A percentile compares a stretch with the other conserved stretches of the same genome.
phyloP scores from a whole-genome alignment of 2,797 vertebrate genomes.

The Vipera ursinii region DNA sequence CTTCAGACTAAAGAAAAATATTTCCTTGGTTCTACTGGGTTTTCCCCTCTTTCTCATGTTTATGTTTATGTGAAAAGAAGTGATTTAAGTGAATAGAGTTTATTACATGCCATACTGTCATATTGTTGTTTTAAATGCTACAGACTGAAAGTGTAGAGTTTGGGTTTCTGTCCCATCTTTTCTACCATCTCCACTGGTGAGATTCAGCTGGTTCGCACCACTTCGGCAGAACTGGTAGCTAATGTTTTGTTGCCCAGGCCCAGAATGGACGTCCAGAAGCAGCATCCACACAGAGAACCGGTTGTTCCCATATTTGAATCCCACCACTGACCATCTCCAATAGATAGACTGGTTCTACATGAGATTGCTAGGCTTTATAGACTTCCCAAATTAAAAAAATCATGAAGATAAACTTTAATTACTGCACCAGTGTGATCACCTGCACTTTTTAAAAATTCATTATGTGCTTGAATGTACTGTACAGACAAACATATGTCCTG shows the following conservation, averaged over 20 bases:
- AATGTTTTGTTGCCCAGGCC: too few species aligned
- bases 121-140: not conserved
- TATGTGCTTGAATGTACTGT: too few species aligned
- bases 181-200: not conserved
- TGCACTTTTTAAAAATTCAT: too few species aligned
- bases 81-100: not conserved
- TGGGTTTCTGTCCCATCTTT: not conserved
- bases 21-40: too few species aligned
- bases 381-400: not conserved
- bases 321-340: not conserved
- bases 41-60: too few species aligned
- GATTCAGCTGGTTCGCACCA: too few species aligned
- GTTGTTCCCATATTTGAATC: too few species aligned
- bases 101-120: not conserved
- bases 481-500: not conserved
- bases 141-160: not conserved
- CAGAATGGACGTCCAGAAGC: too few species aligned
- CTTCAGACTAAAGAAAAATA: too few species aligned
- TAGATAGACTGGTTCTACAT: not conserved
- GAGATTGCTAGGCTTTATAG: not conserved
- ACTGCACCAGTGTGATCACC: not conserved
- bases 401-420: not conserved
- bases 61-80: too few species aligned
- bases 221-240: too few species aligned
- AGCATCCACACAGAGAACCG: too few species aligned